phyloP scores from a whole-genome alignment of 2,888 invertebrate genomes.

The Rhagonycha fulva region DNA sequence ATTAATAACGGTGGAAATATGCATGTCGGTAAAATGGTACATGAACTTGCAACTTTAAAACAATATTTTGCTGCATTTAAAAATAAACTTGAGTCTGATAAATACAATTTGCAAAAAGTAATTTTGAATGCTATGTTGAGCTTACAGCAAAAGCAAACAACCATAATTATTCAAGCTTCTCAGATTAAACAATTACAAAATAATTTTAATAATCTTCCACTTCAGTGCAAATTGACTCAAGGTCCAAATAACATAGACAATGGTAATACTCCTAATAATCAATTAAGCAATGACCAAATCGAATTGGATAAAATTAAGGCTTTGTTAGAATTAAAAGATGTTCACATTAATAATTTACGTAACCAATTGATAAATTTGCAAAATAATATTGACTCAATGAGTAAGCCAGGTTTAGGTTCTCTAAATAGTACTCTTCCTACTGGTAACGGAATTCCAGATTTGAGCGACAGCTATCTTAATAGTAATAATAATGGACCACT shows the following conservation, averaged over 20 bases:
- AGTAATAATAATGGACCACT: background rate
- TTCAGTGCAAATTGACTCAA: slow-evolving; percentile 21
- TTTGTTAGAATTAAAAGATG: slow-evolving; percentile 14
- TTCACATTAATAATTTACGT: slow-evolving; percentile 16
- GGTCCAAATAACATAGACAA: background rate
- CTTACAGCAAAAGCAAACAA: slow-evolving; percentile 17
- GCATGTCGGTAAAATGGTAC: background rate
- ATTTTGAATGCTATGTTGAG: slow-evolving; percentile 18
- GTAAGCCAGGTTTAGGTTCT: background rate
- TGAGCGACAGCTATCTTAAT: background rate
- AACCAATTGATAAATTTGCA: slow-evolving; percentile 10
- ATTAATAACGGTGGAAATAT: slow-evolving; percentile 6
- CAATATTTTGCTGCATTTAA: background rate
- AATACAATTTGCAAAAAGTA: slow-evolving; percentile 13
- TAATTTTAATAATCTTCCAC: slow-evolving; percentile 19
- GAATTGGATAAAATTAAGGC: slow-evolving; percentile 16
- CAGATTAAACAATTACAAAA: slow-evolving; percentile 23
- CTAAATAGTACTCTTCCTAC: background rate
- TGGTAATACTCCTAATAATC: background rate
- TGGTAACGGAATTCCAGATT: background rate
- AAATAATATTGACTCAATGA: background rate
- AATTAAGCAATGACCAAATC: slow-evolving; percentile 4
- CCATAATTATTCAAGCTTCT: slow-evolving; percentile 1
- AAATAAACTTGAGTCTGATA: slow-evolving; percentile 17
- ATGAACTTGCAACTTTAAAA: background rate